phyloP scores from a whole-genome alignment of 2,797 vertebrate species.

The Tinamus major region DNA sequence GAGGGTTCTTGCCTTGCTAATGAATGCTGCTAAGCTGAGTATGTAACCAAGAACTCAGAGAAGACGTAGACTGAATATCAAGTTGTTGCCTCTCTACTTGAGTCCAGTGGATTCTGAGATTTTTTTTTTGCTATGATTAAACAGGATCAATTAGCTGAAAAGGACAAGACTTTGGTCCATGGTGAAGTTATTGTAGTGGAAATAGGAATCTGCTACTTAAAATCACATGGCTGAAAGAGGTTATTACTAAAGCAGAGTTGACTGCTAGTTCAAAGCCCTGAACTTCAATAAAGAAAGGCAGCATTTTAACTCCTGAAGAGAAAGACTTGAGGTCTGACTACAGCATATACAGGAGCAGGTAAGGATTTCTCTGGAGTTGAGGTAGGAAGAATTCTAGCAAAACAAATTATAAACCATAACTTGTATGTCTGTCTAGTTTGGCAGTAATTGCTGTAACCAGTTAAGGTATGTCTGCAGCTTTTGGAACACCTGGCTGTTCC shows the following conservation, averaged over 20 bases:
- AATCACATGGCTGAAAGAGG: accelerated
- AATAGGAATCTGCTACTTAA: background rate
- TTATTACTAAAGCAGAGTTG: background rate
- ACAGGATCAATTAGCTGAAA: background rate
- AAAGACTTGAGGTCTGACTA: background rate
- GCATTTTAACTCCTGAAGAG: background rate
- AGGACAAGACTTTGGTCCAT: accelerated
- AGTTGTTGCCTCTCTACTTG: accelerated
- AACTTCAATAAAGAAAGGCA: background rate
- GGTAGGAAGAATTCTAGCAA: background rate
- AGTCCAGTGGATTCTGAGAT: accelerated
- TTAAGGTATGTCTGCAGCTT: background rate
- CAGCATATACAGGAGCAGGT: background rate
- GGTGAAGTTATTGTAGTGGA: background rate
- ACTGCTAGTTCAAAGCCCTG: accelerated
- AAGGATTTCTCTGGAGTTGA: background rate
- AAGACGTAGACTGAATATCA: accelerated
- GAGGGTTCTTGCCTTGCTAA: accelerated
- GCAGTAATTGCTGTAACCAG: background rate
- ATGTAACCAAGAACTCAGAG: background rate
- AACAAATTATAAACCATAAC: accelerated
- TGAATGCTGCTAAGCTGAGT: accelerated
- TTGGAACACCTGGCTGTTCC: background rate
- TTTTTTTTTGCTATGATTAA: accelerated
- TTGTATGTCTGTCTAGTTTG: background rate